Evolutionary conservation across 2,797 vertebrate species (phyloP).

Genomic region (Anas bahamensis): DNA sequence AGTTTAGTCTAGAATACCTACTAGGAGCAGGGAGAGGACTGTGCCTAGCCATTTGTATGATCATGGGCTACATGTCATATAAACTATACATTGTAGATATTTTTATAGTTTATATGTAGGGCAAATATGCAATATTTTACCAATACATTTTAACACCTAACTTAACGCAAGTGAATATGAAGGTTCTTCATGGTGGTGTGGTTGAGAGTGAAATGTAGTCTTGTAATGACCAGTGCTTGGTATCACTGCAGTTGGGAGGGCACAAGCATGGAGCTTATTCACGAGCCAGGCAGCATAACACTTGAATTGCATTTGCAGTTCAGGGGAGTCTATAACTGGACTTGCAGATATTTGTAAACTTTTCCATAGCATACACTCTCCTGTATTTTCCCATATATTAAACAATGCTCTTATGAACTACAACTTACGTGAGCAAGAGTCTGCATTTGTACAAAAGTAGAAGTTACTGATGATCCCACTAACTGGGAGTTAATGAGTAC

Average conservation of each 20-base stretch:
- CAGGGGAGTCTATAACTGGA: background rate
- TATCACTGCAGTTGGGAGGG: background rate
- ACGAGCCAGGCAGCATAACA: background rate
- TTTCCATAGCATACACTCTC: background rate
- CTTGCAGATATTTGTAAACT: background rate
- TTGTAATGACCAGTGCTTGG: background rate
- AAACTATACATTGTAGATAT: too few relatives aligned
- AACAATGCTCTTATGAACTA: background rate
- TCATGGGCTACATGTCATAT: background rate
- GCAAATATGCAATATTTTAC: background rate
- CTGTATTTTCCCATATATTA: background rate
- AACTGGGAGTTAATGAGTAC: background rate
- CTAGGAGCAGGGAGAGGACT: background rate
- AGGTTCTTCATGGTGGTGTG: background rate
- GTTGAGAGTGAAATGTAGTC: background rate
- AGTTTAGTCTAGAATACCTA: background rate
- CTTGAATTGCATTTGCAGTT: background rate
- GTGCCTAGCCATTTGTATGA: background rate
- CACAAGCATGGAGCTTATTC: background rate
- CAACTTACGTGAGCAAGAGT: accelerated
- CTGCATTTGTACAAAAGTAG: background rate
- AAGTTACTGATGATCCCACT: background rate
- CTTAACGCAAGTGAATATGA: background rate
- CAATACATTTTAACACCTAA: background rate
- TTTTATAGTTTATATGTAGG: background rate